Conservation (phyloP, 2,113 vertebrate genomes). For the Pangasianodon hypophthalmus region DNA sequence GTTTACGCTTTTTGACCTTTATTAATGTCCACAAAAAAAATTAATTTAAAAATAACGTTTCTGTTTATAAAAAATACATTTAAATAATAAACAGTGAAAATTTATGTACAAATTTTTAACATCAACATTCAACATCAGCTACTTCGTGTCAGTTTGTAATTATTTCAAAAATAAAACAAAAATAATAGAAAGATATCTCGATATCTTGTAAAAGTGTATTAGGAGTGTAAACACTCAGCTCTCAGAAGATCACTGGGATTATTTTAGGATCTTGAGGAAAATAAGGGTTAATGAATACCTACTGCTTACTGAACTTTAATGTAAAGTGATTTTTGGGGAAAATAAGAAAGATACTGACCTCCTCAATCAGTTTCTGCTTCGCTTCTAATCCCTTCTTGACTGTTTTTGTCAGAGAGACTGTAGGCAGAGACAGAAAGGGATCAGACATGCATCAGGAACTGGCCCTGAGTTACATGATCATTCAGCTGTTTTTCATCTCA, state of each 20-base stretch:
- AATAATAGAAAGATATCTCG: no score
- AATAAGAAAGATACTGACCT: constrained; percentile 71
- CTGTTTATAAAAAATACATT: no score
- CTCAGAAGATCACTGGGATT: no score
- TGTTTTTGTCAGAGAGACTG: constrained; percentile 91
- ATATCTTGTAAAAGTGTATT: neutral
- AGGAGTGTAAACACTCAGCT: neutral
- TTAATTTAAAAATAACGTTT: no score
- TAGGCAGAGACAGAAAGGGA: neutral
- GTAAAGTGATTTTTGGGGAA: neutral
- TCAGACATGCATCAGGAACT: neutral
- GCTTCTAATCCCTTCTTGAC: constrained; percentile 85
- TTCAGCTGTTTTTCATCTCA: neutral
- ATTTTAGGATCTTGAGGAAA: neutral
- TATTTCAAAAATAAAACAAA: no score
- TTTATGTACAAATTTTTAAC: no score
- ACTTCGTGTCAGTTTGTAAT: no score
- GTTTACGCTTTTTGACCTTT: no score
- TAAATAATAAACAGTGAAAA: no score
- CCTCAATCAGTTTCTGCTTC: constrained; percentile 88
- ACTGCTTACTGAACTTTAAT: neutral
- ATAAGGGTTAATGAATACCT: neutral
- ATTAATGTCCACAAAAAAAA: no score
- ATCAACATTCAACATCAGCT: no score
- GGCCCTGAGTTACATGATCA: no score